These are phyloP conservation scores for Lepetodrilus schrolli DNA, from an alignment of 2,888 invertebrate genomes.

Conservation along the genomic window DNA sequence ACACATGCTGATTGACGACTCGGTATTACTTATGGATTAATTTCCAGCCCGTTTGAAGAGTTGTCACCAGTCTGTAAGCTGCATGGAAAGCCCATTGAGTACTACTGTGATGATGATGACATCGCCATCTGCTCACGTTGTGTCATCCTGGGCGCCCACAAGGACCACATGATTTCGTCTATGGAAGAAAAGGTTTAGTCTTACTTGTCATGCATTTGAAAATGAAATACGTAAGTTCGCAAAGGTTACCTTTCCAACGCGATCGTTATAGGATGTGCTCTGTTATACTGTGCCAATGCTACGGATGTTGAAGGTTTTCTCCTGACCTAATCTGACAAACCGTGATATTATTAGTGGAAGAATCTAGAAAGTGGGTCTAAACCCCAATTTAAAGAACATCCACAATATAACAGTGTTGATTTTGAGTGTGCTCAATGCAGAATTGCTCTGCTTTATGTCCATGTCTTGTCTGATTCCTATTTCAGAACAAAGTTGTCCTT, in stretches of 20 bases:
- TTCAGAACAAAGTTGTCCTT: conserved; percentile 58
- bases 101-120: conserved; percentile 72
- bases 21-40: not conserved
- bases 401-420: too few relatives aligned
- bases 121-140: conserved; percentile 71
- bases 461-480: too few relatives aligned
- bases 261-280: not conserved
- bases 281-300: not conserved
- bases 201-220: not conserved
- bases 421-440: too few relatives aligned
- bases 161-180: conserved; percentile 70
- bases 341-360: too few relatives aligned
- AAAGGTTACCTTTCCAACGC: not conserved
- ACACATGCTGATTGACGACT: not conserved
- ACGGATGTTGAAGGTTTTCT: too few relatives aligned
- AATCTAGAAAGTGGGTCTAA: too few relatives aligned
- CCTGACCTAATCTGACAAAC: too few relatives aligned
- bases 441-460: too few relatives aligned
- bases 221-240: too few relatives aligned
- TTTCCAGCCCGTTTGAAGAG: conserved; percentile 26
- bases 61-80: conserved; percentile 50
- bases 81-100: conserved; percentile 69
- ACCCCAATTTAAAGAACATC: too few relatives aligned
- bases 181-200: conserved; percentile 66
- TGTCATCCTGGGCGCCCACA: conserved; percentile 72